Base-by-base conservation (phyloP, 2,888 invertebrate species). In the Orthosia incerta region DNA sequence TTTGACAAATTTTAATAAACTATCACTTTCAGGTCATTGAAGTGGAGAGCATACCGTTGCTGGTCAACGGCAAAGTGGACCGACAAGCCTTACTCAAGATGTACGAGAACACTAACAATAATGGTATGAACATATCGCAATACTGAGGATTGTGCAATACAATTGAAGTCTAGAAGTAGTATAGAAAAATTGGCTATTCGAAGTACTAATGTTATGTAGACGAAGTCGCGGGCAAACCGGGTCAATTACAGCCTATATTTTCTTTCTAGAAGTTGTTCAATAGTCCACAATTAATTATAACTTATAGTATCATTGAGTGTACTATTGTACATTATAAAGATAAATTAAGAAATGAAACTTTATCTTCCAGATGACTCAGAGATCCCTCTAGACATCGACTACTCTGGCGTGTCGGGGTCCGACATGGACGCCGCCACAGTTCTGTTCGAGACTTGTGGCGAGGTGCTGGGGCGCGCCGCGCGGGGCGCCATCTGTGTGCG, bases 41-140 rank as follows among this genome's bases (percentile, higher is more conserved):
- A 1, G 93, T 98, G 16, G 98, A 98, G 26, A 97, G 92, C n/a
- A 97, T 99, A 69, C 99, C 99, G 0, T 93, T 98, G 45, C 95
- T 98, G 48, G 98, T 98, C 0, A 99, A 99, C 90, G 99, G 99
- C 0, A 99, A 99, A 95, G 98, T 98, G 12, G 99, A 99, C 92
- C 96, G 99, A 51, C 98, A 99, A 89, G 95, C 97, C 0, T 92
- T 99, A 50, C 93, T 99, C 67, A 97, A 97, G 88, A 97, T 97
- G 90, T 98, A 98, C 87, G 98, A 98, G 90, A 97, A 97, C 71
- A 97, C 97, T 0, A 97, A 97, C 80, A 97, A 97, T 85, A 97
- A 97, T 81, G 97, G 97, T 97, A 91, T 95, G 93, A 79, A 55
- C 11, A 39, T 39, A 39, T 39, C 39, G 39, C 1, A 39, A 9